Percentiles rank a stretch among this genome's conserved stretches.
Conservation (phyloP, 1,140 invertebrate species). For the Leptoteleia sp. region DNA sequence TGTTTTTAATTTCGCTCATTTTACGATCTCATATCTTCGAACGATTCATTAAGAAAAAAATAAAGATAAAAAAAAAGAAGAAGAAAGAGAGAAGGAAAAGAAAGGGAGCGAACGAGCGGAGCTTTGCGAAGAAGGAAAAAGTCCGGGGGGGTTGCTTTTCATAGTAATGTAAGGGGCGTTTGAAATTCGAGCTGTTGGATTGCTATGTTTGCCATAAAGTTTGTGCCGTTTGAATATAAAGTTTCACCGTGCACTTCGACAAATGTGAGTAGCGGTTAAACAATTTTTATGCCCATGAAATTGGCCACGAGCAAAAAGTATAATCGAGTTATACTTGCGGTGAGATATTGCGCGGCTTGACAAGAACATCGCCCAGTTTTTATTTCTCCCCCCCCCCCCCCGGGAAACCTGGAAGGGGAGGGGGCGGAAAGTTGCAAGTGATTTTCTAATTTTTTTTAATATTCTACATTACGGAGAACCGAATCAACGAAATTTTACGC, state of each 20-base stretch:
- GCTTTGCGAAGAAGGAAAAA: slow-evolving; percentile 25
- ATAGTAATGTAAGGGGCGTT: slow-evolving; percentile 41
- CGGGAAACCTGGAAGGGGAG: no score
- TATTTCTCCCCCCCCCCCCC: no score
- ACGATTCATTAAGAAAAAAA: slow-evolving; percentile 50
- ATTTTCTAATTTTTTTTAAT: no score
- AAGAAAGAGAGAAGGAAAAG: slow-evolving; percentile 1
- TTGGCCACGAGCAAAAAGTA: slow-evolving; percentile 44
- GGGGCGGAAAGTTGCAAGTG: no score
- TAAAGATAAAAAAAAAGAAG: no score
- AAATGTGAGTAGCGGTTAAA: slow-evolving; percentile 48
- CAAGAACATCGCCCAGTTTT: slow-evolving; percentile 31
- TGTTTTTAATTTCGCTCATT: slow-evolving; percentile 53
- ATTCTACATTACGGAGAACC: no score
- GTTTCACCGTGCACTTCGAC: slow-evolving; percentile 22
- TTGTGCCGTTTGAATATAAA: slow-evolving; percentile 55
- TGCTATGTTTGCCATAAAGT: slow-evolving; percentile 60
- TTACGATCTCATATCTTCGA: slow-evolving; percentile 53
- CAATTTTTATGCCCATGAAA: slow-evolving; percentile 52
- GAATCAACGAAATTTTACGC: no score
- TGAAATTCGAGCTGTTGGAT: slow-evolving; percentile 50
- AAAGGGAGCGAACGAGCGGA: slow-evolving; percentile 16
- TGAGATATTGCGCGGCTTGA: slow-evolving; percentile 39
- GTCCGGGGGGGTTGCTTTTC: slow-evolving; percentile 12
- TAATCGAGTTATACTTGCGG: slow-evolving; percentile 31